Evolutionary conservation across 2,797 vertebrate genomes (phyloP), one percentile per base, ranked within the genome.

Genomic region (Clarias platycephalus): DNA sequence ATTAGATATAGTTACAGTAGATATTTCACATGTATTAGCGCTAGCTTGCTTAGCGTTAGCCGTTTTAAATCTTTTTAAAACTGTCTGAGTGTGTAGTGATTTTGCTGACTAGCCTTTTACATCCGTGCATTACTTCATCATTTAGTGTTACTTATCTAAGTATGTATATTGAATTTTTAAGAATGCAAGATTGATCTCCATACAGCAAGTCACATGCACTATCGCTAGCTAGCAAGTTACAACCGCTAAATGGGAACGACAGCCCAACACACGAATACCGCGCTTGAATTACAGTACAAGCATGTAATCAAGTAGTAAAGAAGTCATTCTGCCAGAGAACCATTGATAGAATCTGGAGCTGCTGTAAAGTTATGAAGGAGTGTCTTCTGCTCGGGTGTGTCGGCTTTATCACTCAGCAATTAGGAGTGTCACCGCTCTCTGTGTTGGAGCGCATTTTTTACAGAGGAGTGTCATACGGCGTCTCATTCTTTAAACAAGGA

Each of bases 391-490:
- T 15, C 75, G 49, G 67, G 83, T 75, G 81, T 87, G 88, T 86
- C 85, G 37, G 31, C 66, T 60, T 68, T 80, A 55, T 84, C 75
- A 4, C 72, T 86, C 70, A 87, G 44, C 82, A 80, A 80, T 66
- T 53, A 84, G 87, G 87, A 86, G 88, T 90, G 89, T 70, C 86
- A 66, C 34, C 5, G 57, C 16, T 60, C 77, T 78, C 58, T 40
- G 82, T 57, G 76, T 84, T 82, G 72, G 63, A 85, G 83, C 4
- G 40, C 77, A 72, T 80, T 84, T 87, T 85, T 67, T 77, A 24
- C 31, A 28, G 24, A 88, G 90, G 88, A 88, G 88, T 91, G 89
- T 80, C 83, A 2, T 16, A 10, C n/a, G 44, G 53, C 22, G 74
- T 83, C 60, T 80, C 84, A 22, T 10, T 63, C 60, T 80, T 53